Base-by-base conservation (phyloP, 2,888 invertebrate genomes). In the Agrochola litura region DNA sequence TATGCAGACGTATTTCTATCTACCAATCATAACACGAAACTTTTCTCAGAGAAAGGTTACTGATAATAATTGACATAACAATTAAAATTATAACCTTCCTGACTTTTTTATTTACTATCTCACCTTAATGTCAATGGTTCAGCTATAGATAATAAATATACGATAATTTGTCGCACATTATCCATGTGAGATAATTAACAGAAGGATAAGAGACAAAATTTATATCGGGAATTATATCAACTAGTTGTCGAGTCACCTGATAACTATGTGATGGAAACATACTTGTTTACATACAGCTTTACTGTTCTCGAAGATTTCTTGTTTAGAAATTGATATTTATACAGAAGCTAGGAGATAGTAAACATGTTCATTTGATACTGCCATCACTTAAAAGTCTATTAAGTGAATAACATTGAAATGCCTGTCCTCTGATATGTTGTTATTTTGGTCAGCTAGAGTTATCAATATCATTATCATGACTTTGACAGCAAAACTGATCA, bases 251-350 rank as follows among this genome's bases (percentile, higher is more conserved):
- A 30, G 65, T 16, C 66, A 70, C 78, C 77, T 52, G 54, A 66
- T 77, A 71, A 58, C 30, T 22, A 9, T 16, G 12, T 58, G 54
- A 82, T 77, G 56, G 30, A 76, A 82, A 76, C 52, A 81, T 79
- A 56, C 43, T 43, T 52, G 43, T 73, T 81, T 64, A 64, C 49
- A 30, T 25, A 54, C 1, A 43, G 49, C n/a, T 80, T 61, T 49
- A 64, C 63, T 81, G n/a, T 81, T 81, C 54, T 81, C 56, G 43
- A 78, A 81, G 81, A 74, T 58, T 65, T 65, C 6, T 9, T 43
- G 37, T 73, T 52, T 52, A 73, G 22, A 65, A 43, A 70, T 68
- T 60, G 41, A 49, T 25, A 56, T 65, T 46, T 12, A 54, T 25
- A n/a, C n/a, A 43, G 46, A 46, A 43, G 22, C 3, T 22, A 77